A percentile compares a stretch with the other conserved stretches of the same genome.
Evolutionary conservation across 23 tunicate genomes (phyloP).

Genomic region (Styela clava): DNA sequence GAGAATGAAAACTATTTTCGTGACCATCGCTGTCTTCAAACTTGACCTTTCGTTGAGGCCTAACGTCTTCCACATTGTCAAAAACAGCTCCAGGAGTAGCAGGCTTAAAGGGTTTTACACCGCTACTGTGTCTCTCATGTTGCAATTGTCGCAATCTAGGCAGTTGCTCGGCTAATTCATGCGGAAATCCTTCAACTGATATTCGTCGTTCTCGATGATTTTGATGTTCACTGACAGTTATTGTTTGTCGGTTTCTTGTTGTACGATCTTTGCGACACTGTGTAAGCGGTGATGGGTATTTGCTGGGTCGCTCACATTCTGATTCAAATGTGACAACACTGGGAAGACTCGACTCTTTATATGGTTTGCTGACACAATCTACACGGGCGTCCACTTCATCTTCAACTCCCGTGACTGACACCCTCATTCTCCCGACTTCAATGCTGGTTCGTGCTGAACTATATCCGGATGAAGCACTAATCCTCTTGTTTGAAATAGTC

Average conservation of each 20-base stretch:
- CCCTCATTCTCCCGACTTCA: neutral
- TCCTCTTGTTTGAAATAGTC: neutral
- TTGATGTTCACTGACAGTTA: neutral
- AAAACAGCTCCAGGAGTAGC: neutral
- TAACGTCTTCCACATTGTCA: neutral
- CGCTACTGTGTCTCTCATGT: neutral
- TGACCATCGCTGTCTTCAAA: neutral
- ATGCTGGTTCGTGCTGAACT: conserved; percentile 20
- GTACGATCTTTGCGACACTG: neutral
- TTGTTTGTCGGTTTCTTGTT: neutral
- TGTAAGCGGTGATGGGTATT: neutral
- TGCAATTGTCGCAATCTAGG: neutral
- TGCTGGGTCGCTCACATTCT: neutral
- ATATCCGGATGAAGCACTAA: conserved; percentile 7
- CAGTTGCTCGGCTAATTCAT: neutral
- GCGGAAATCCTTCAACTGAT: neutral
- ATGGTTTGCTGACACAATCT: neutral
- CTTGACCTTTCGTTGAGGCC: neutral
- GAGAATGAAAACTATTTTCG: neutral
- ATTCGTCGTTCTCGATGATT: neutral
- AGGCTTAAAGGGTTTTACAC: neutral
- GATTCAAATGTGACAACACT: neutral
- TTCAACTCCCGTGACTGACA: neutral
- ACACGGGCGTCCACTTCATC: neutral
- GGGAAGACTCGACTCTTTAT: neutral